Evolutionary conservation across 2,888 invertebrate genomes (phyloP).

Genomic region (Apotomis betuletana): DNA sequence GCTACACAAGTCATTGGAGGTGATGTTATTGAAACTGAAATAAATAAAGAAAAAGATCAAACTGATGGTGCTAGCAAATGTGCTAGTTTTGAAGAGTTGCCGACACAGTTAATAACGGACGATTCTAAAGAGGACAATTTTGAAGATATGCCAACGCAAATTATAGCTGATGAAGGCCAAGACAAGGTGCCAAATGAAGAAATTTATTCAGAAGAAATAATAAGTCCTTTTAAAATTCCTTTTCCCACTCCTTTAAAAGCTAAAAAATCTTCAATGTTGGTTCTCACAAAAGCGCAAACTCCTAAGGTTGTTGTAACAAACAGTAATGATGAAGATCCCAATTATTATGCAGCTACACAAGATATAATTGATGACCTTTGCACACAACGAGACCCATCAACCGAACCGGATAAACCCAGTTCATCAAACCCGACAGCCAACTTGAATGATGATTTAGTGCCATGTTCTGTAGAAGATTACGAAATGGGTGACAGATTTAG

Average conservation of each 20-base stretch:
- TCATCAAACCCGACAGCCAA: conserved; percentile 4
- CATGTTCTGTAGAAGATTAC: conserved; percentile 55
- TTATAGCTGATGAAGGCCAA: conserved; percentile 51
- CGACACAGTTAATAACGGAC: conserved; percentile 59
- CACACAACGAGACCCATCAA: conserved; percentile 57
- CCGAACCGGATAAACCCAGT: conserved; percentile 40
- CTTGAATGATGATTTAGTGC: conserved; percentile 49
- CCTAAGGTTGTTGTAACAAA: conserved; percentile 15
- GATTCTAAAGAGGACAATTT: conserved; percentile 47
- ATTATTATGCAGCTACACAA: conserved; percentile 72
- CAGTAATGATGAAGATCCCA: conserved; percentile 50
- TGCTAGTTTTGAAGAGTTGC: conserved; percentile 55
- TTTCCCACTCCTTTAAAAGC: conserved; percentile 57
- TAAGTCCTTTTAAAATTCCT: conserved; percentile 70
- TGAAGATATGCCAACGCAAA: conserved; percentile 63
- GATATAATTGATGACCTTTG: conserved; percentile 69
- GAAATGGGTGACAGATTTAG: conserved; percentile 48
- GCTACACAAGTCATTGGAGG: conserved; percentile 46
- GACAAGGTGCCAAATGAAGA: conserved; percentile 37
- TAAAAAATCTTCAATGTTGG: conserved; percentile 51
- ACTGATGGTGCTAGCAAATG: conserved; percentile 49
- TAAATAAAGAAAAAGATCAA: conserved; percentile 36
- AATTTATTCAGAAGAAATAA: conserved; percentile 49
- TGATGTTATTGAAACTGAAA: conserved; percentile 40
- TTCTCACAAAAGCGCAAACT: conserved; percentile 45